Evolutionary conservation across 2,888 invertebrate species (phyloP), one percentile per base, ranked within the genome.

Genomic region (Phorcus lineatus): DNA sequence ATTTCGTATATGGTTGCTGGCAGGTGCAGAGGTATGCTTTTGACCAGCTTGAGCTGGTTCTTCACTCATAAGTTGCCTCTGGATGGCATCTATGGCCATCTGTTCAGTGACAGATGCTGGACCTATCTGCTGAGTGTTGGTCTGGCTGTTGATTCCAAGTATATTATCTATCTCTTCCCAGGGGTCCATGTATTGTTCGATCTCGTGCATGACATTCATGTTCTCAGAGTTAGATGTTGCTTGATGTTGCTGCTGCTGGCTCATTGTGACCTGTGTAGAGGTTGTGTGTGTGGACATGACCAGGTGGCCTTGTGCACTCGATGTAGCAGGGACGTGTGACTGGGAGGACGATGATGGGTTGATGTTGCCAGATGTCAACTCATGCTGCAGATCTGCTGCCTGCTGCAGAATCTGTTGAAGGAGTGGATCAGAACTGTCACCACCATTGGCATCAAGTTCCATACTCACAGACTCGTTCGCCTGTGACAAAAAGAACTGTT

Each of bases 1-100:
- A 47, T 80, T 77, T 7, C 54, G 74, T 40, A 24, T 22, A 74
- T 55, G 62, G 47, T 74, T 52, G 74, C 74, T n/a, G 47, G 53
- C 16, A 53, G 66, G 40, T 17, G 55, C 24, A 53, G 70, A 66
- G 40, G 53, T 47, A 31, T 17, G 79, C 22, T 31, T 22, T 55
- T 22, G 40, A 31, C 11, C 70, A 57, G 31, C 79, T 55, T 16
- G 57, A 7, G 40, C 54, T 9, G 88, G 88, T 77, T 92, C 92
- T 36, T 91, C 91, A 79, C 96, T 96, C 97, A 98, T 98, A 90
- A 98, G 94, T 89, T 96, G 96, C 92, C 97, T 96, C 91, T 97
- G 96, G 90, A 98, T 98, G 74, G 96, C 97, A 91, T 96, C 96
- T 84, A 98, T 98, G 83, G 96, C 96, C 93, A 96, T 95, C 92